phyloP scores from a whole-genome alignment of 2,113 vertebrate genomes.

The Tachuris rubrigastra region DNA sequence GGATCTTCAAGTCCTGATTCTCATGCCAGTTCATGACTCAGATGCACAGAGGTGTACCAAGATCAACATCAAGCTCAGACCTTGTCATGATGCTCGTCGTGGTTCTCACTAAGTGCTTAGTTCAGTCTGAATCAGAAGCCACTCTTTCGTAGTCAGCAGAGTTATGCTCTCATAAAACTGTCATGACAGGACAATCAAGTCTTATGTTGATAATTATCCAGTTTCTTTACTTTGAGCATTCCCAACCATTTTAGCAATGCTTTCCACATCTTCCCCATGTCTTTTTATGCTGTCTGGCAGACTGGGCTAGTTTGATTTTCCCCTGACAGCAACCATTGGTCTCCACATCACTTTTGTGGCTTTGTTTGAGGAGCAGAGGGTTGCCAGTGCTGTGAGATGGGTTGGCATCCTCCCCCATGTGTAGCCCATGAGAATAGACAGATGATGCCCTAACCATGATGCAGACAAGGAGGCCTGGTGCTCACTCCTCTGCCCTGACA shows the following conservation, averaged over 20 bases:
- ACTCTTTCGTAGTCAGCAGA: conserved; percentile 36
- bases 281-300: neutral
- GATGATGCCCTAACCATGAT: neutral
- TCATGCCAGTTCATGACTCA: conserved; percentile 15
- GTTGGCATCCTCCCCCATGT: neutral
- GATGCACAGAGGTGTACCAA: neutral
- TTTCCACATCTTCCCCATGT: neutral
- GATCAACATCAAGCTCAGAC: neutral
- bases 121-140: conserved; percentile 53
- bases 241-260: conserved; percentile 37
- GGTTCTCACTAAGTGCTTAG: neutral
- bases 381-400: neutral
- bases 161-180: neutral
- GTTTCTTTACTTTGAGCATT: conserved; percentile 50
- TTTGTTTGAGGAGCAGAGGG: neutral
- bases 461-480: neutral
- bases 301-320: neutral
- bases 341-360: neutral
- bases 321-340: neutral
- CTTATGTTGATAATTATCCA: neutral
- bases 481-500: neutral
- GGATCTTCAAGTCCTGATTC: neutral
- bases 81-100: conserved; percentile 9
- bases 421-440: neutral
- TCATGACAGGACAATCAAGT: conserved; percentile 15